Evolutionary conservation across 2,113 vertebrate species (phyloP), one percentile per base, ranked within the genome.

Genomic region (Carettochelys insculpta): DNA sequence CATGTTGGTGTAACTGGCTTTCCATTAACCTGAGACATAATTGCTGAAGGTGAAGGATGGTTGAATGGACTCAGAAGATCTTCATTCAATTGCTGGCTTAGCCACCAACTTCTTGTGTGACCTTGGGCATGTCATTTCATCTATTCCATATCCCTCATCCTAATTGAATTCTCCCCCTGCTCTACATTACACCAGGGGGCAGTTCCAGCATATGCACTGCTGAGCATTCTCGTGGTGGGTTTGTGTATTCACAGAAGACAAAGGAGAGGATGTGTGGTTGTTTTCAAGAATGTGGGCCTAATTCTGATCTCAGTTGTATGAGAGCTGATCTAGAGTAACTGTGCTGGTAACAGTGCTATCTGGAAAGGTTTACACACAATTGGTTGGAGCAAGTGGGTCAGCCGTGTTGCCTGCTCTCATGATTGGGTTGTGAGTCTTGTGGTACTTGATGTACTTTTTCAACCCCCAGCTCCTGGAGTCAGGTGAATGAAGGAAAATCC

Each of bases 1-100:
- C 88, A 85, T 43, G 1, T 1, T 83, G 86, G 61, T 91, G 92
- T 91, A 93, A 90, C 91, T 77, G 81, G 41, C 22, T 19, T 80
- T 43, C 68, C 48, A 87, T 34, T 38, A 58, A 93, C 79, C 38
- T 58, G 43, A 12, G 41, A 50, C 24, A 13, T 61, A 34, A 61
- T 34, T 34, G 31, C 31, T 61, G 58, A 31, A 16, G 16, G 20
- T 0, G 22, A 54, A 27, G 54, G 54, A 29, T 29, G 54, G 27
- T 27, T 56, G 27, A 56, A 56, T 56, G 51, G 54, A 56, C 54
- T 56, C 61, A n/a, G 19, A 19, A 68, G 61, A 22, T 20, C n/a
- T 68, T 68, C 19, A 68, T 68, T 38, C 61, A 38, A 16, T 65
- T 65, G 8, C 17, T n/a, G 61, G 61, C 11, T 65, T 65, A 65